Percentiles rank a stretch among this genome's conserved stretches.
These are phyloP conservation scores for Drosophila koepferae DNA, from an alignment of 2,888 invertebrate species.

Conservation along the genomic window DNA sequence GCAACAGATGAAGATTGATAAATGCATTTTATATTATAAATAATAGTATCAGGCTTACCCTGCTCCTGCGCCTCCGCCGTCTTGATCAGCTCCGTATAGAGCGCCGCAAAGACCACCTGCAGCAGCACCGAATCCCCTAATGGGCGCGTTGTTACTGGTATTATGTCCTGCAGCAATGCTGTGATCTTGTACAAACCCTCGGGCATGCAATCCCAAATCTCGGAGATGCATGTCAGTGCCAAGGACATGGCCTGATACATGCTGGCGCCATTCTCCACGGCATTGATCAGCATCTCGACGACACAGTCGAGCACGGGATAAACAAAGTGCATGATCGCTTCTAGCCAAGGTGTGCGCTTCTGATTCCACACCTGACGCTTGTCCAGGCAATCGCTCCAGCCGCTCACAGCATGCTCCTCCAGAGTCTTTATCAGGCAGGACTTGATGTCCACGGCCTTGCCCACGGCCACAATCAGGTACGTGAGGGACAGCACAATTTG, in stretches of 20 bases:
- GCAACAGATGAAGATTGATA: not conserved
- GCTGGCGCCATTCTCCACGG: constrained; percentile 90
- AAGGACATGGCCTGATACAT: constrained; percentile 93
- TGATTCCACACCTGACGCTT: constrained; percentile 94
- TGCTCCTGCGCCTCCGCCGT: constrained; percentile 84
- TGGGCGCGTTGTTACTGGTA: constrained; percentile 90
- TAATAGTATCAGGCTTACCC: constrained; percentile 23
- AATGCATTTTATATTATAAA: not conserved
- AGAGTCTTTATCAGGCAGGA: constrained; percentile 88
- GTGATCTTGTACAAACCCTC: constrained; percentile 87
- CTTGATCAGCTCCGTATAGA: constrained; percentile 89
- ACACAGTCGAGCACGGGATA: constrained; percentile 88
- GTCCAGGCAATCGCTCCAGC: constrained; percentile 91
- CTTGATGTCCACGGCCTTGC: constrained; percentile 88
- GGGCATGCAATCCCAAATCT: constrained; percentile 89
- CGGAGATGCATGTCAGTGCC: constrained; percentile 89
- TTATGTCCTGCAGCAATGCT: constrained; percentile 88
- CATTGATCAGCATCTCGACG: constrained; percentile 89
- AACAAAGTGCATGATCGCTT: constrained; percentile 89
- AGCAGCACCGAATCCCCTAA: constrained; percentile 89
- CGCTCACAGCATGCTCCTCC: constrained; percentile 86
- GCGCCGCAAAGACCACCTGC: constrained; percentile 89
- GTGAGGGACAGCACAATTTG: constrained; percentile 88
- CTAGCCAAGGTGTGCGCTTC: constrained; percentile 91
- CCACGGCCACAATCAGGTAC: constrained; percentile 88